Percentiles rank a stretch among this genome's conserved stretches.
These are phyloP conservation scores for Gymnopithys bicolor DNA, from an alignment of 2,797 vertebrate genomes.

Conservation along the genomic window DNA sequence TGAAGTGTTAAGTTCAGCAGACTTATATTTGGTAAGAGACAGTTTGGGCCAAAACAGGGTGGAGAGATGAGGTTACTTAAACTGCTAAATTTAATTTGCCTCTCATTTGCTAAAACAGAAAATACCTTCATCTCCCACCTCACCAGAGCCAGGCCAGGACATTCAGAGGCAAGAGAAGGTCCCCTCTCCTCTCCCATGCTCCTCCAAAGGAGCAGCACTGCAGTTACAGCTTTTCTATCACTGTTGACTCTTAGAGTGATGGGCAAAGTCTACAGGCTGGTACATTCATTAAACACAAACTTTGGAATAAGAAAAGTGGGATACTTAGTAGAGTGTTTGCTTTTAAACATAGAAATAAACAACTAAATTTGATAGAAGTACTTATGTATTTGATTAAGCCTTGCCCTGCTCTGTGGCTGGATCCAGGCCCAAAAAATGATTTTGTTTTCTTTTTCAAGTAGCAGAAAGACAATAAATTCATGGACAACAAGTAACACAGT, in stretches of 20 bases:
- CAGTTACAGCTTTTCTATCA: background rate
- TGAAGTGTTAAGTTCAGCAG: background rate
- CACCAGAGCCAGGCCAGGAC: background rate
- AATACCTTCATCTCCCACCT: background rate
- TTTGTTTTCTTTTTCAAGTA: constrained; percentile 28
- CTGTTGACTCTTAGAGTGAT: background rate
- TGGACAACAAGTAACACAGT: background rate
- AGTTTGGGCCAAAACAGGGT: background rate
- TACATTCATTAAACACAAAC: background rate
- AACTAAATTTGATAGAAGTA: background rate
- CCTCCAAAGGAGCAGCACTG: background rate
- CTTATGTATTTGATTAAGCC: background rate
- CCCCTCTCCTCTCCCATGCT: background rate
- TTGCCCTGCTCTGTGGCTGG: background rate
- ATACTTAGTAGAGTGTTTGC: background rate
- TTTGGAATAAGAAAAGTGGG: background rate
- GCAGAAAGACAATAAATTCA: background rate
- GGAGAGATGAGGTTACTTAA: background rate
- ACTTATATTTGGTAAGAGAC: background rate
- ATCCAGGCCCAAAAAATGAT: background rate
- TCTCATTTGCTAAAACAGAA: background rate
- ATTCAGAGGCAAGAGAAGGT: background rate
- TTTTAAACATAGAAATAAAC: background rate
- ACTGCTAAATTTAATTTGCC: background rate
- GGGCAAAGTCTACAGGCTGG: background rate